Conservation (phyloP, 1,140 invertebrate genomes). For the Drosophila dunni region DNA sequence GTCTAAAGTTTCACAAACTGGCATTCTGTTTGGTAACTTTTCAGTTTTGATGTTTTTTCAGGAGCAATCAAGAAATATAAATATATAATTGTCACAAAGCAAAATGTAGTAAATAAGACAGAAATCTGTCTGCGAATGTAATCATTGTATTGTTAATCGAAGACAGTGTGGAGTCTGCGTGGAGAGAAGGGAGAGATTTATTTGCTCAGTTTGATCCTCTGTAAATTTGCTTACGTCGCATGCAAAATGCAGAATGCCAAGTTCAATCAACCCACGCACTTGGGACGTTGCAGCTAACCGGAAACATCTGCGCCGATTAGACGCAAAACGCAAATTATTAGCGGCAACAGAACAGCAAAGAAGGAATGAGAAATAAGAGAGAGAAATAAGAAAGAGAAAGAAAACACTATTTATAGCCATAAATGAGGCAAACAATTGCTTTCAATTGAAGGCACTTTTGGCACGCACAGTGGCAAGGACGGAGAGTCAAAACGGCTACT, state of each 20-base stretch:
- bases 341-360: conserved; percentile 29
- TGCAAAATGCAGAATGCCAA: conserved; percentile 46
- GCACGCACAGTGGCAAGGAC: conserved; percentile 59
- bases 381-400: conserved; percentile 21
- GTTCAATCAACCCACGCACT: conserved; percentile 63
- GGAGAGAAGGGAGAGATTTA: conserved; percentile 17
- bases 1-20: too few species aligned
- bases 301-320: conserved; percentile 75
- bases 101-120: background rate
- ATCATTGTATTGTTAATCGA: conserved; percentile 4
- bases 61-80: too few species aligned
- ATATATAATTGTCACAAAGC: too few species aligned
- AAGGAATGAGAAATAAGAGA: background rate
- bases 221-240: conserved; percentile 31
- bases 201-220: conserved; percentile 38
- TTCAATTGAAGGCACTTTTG: conserved; percentile 49
- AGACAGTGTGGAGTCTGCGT: conserved; percentile 1
- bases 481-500: conserved; percentile 43
- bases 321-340: conserved; percentile 70
- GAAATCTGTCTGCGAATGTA: background rate
- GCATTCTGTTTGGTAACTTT: too few species aligned
- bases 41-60: too few species aligned
- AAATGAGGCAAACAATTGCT: conserved; percentile 68
- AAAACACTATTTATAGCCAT: conserved; percentile 59
- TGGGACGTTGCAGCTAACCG: conserved; percentile 51